These are phyloP conservation scores for Microtus montanus DNA, from an alignment of 2,113 vertebrate genomes.

Conservation along the genomic window DNA sequence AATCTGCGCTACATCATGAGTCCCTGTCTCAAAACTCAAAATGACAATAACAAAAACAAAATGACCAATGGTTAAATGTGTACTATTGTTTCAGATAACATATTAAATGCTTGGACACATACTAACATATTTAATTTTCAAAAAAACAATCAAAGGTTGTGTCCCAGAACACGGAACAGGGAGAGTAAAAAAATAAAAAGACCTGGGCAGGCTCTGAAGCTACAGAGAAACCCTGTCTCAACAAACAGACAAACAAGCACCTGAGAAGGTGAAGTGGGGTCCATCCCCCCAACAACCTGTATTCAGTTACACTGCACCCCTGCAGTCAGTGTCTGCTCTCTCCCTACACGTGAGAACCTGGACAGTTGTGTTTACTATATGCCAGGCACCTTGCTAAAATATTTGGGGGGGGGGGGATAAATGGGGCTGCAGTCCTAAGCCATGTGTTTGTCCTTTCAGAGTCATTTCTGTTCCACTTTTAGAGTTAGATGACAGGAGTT, in stretches of 20 bases:
- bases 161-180: not conserved
- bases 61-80: not conserved
- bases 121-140: slow-evolving; percentile 13
- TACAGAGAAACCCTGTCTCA: no score
- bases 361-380: not conserved
- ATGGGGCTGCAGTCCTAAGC: not conserved
- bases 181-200: not conserved
- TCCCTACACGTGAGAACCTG: not conserved
- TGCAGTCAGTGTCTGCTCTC: not conserved
- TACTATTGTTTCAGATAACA: not conserved
- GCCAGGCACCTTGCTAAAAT: not conserved
- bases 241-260: no score
- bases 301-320: not conserved
- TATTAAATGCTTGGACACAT: not conserved
- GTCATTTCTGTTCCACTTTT: slow-evolving; percentile 27
- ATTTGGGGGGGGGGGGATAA: not conserved
- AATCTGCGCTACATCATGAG: not conserved
- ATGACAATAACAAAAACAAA: not conserved
- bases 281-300: not conserved
- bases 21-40: not conserved
- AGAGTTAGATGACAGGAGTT: slow-evolving; percentile 14
- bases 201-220: no score
- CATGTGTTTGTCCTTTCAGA: not conserved
- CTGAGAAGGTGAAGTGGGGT: not conserved
- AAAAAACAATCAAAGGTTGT: not conserved